A percentile compares a stretch with the other conserved stretches of the same genome.
These are phyloP conservation scores for Parauchenoglanis ngamensis DNA, from an alignment of 2,797 vertebrate species.

Conservation along the genomic window DNA sequence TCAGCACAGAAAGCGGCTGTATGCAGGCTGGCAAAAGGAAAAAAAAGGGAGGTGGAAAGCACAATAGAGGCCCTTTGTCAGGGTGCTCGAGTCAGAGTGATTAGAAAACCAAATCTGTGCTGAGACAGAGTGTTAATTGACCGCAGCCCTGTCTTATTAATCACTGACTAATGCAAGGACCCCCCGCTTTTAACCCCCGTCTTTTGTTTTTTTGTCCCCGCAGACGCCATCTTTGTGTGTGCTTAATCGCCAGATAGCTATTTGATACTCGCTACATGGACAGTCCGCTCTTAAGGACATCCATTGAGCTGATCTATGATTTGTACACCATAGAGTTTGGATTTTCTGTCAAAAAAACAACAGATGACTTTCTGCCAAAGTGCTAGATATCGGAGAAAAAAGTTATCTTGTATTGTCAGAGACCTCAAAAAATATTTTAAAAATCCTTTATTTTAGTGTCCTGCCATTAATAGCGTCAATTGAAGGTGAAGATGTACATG, in stretches of 20 bases:
- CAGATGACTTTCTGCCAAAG: background rate
- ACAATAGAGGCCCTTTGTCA: conserved; percentile 81
- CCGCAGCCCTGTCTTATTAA: conserved; percentile 74
- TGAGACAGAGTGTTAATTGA: conserved; percentile 83
- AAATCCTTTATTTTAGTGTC: background rate
- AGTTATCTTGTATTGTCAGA: background rate
- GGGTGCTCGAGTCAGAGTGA: conserved; percentile 79
- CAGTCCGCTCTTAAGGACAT: conserved; percentile 6
- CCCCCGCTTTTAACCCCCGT: conserved; percentile 48
- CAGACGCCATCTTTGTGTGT: conserved; percentile 12
- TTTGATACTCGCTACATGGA: background rate
- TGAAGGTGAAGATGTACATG: background rate
- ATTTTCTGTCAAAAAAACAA: background rate
- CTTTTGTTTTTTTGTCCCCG: conserved; percentile 58
- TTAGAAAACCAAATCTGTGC: conserved; percentile 82
- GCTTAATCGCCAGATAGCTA: background rate
- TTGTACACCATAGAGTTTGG: background rate
- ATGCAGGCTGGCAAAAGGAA: conserved; percentile 56
- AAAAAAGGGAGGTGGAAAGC: conserved; percentile 54
- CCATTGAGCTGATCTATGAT: conserved; percentile 16
- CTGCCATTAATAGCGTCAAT: background rate
- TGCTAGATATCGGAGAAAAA: background rate
- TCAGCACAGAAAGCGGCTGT: conserved; percentile 73
- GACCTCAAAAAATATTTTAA: background rate
- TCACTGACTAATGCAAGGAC: conserved; percentile 73